Evolutionary conservation across 2,888 invertebrate genomes (phyloP).

Genomic region (Pristionchus exspectatus): DNA sequence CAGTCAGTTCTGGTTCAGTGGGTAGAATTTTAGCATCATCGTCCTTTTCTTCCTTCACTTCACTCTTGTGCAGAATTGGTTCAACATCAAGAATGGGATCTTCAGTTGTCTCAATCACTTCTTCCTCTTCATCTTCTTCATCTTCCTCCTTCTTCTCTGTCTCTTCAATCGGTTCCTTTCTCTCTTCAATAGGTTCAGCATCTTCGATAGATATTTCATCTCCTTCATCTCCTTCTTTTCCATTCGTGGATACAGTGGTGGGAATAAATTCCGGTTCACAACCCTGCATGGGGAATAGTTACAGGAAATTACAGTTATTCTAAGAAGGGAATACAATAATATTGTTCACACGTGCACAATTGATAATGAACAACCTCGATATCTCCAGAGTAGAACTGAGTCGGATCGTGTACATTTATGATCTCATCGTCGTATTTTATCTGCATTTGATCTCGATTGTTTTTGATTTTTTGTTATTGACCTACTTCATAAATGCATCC

Average conservation of each 20-base stretch:
- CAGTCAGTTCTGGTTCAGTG: neutral
- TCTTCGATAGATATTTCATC: constrained; percentile 17
- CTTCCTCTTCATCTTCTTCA: constrained; percentile 59
- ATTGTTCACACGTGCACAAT: neutral
- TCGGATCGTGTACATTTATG: constrained; percentile 47
- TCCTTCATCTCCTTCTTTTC: constrained; percentile 29
- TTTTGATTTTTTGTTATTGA: neutral
- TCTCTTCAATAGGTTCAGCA: constrained; percentile 6
- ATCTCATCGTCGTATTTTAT: constrained; percentile 49
- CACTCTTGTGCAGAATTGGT: constrained; percentile 57
- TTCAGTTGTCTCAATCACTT: constrained; percentile 37
- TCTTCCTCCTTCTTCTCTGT: constrained; percentile 38
- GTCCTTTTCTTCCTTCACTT: constrained; percentile 30
- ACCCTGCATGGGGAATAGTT: neutral
- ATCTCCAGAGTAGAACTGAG: constrained; percentile 55
- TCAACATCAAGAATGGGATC: neutral
- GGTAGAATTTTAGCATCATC: constrained; percentile 2
- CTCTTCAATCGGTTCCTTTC: neutral
- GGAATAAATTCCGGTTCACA: constrained; percentile 27
- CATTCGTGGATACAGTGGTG: constrained; percentile 6
- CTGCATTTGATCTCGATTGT: neutral
- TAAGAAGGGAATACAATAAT: neutral
- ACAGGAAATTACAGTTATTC: neutral
- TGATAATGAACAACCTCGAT: neutral
- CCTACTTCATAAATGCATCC: constrained; percentile 48